phyloP scores from a whole-genome alignment of 2,797 vertebrate genomes.

The Diglossa cyanea region DNA sequence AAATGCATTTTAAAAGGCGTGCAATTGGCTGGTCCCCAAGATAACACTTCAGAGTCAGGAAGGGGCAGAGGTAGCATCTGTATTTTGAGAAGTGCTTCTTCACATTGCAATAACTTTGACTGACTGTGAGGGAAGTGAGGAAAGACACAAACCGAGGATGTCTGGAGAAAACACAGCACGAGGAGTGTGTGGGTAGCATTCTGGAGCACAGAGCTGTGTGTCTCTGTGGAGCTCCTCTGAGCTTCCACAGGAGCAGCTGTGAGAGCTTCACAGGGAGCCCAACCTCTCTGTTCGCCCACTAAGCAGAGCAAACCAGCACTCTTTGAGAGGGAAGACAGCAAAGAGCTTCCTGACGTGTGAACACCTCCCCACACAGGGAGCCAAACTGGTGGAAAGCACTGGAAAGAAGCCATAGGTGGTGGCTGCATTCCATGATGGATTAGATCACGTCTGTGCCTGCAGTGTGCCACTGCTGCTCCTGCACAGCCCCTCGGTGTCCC shows the following conservation, averaged over 20 bases:
- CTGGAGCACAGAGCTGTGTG: not conserved
- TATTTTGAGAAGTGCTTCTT: not conserved
- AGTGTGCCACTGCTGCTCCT: not conserved
- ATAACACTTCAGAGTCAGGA: not conserved
- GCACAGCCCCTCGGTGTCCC: fast-evolving
- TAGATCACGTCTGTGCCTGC: too few species aligned
- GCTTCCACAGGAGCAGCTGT: not conserved
- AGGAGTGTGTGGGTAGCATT: not conserved
- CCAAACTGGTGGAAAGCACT: not conserved
- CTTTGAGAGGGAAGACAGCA: not conserved
- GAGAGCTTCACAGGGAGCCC: not conserved
- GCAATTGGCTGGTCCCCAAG: not conserved
- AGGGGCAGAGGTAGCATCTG: not conserved
- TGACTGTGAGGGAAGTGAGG: not conserved
- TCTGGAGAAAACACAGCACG: not conserved
- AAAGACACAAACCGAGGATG: fast-evolving
- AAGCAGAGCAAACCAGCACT: not conserved
- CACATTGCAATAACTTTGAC: not conserved
- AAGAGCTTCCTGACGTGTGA: not conserved
- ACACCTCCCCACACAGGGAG: not conserved
- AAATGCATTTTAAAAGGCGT: not conserved
- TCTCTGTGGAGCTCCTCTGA: not conserved
- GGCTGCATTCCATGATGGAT: fast-evolving
- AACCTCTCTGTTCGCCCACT: not conserved
- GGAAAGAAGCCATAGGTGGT: not conserved